These are phyloP conservation scores for Fragum whitleyi DNA, from an alignment of 2,888 invertebrate species.

Conservation along the genomic window DNA sequence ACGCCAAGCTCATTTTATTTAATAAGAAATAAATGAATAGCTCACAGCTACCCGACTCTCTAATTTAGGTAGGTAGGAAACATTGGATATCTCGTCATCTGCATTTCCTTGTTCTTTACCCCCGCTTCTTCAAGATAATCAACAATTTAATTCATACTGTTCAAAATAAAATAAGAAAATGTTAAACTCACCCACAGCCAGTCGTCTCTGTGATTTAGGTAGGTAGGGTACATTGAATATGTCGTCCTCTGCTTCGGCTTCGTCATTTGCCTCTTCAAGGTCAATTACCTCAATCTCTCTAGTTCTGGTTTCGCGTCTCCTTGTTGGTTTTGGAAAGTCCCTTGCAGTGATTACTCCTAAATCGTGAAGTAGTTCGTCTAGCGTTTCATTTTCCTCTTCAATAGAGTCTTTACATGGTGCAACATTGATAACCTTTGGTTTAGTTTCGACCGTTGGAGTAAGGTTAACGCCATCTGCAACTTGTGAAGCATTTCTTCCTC, in stretches of 20 bases:
- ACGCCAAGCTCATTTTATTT: too few species aligned
- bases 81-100: too few species aligned
- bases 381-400: background rate
- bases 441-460: background rate
- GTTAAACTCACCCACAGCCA: background rate
- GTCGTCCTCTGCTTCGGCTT: background rate
- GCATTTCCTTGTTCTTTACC: too few species aligned
- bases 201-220: slow-evolving; percentile 10
- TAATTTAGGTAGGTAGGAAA: too few species aligned
- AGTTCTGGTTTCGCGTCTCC: background rate
- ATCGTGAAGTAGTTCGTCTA: background rate
- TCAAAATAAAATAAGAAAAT: too few species aligned
- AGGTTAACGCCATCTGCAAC: background rate
- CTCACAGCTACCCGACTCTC: too few species aligned
- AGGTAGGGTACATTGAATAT: slow-evolving; percentile 10
- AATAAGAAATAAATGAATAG: too few species aligned
- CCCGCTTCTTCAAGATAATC: too few species aligned
- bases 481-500: background rate
- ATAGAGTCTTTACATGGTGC: background rate
- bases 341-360: background rate
- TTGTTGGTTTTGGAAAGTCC: background rate
- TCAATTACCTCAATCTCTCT: background rate
- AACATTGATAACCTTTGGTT: background rate
- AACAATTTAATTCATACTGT: too few species aligned
- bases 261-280: background rate